Conservation (phyloP, 2,113 vertebrate genomes). For the Oryzias curvinotus region DNA sequence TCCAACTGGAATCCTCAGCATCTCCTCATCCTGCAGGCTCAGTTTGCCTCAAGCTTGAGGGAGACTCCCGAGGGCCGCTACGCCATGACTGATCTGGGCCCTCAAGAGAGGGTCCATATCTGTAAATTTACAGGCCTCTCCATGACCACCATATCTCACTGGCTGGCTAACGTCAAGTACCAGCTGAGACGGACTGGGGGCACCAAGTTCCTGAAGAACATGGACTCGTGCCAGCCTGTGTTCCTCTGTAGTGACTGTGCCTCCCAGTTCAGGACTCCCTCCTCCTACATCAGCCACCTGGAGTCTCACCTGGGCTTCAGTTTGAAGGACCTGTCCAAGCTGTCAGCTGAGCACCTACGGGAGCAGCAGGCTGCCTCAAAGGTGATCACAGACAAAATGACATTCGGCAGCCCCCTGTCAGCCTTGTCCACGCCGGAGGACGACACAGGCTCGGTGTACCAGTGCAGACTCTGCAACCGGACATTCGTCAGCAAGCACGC, state of each 20-base stretch:
- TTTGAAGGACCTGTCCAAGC: constrained; percentile 98
- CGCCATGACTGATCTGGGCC: constrained; percentile 97
- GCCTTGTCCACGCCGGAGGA: constrained; percentile 85
- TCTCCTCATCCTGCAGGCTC: constrained; percentile 97
- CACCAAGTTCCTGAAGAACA: constrained; percentile 99
- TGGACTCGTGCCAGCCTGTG: constrained; percentile 98
- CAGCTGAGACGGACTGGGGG: constrained; percentile 98
- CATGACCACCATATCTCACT: constrained; percentile 99
- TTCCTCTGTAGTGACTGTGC: constrained; percentile 99
- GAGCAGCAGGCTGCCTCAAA: constrained; percentile 96
- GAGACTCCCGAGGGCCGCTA: constrained; percentile 96
- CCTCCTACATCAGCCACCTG: constrained; percentile 95
- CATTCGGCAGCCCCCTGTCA: constrained; percentile 75
- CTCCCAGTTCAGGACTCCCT: constrained; percentile 99
- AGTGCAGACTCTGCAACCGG: constrained; percentile 99
- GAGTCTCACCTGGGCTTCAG: constrained; percentile 99
- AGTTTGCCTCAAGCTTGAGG: constrained; percentile 95
- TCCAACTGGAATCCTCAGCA: constrained; percentile 99
- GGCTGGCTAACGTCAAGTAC: constrained; percentile 99
- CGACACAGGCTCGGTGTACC: constrained; percentile 94
- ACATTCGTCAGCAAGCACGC: constrained; percentile 99
- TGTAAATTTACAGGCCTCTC: constrained; percentile 99
- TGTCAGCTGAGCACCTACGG: constrained; percentile 94
- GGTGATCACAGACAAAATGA: constrained; percentile 92
- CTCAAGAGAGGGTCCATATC: constrained; percentile 98